Evolutionary conservation across 2,888 invertebrate genomes (phyloP).

Genomic region (Pammene fasciana): DNA sequence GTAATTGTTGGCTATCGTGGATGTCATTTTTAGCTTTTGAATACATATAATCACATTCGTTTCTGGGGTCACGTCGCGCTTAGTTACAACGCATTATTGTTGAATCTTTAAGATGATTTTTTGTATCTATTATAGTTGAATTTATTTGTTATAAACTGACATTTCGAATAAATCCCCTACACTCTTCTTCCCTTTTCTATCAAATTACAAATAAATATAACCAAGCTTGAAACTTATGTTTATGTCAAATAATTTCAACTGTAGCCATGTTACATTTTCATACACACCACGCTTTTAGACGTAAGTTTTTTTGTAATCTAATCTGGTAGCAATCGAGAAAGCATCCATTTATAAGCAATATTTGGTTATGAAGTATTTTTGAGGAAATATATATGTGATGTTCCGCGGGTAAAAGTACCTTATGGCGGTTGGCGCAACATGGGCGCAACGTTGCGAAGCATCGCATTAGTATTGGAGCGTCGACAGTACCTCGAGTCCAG

Average conservation of each 20-base stretch:
- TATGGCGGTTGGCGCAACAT: no score
- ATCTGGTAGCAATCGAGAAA: constrained; percentile 65
- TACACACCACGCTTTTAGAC: constrained; percentile 66
- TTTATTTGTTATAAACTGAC: not conserved
- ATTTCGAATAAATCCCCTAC: not conserved
- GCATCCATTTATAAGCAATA: constrained; percentile 69
- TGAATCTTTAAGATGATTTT: constrained; percentile 28
- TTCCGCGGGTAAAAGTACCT: no score
- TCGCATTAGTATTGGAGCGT: no score
- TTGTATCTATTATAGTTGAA: not conserved
- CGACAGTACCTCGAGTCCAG: no score
- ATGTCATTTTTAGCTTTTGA: constrained; percentile 54
- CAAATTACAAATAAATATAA: not conserved
- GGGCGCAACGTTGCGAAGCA: no score
- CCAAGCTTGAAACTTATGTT: not conserved
- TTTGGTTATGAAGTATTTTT: constrained; percentile 63
- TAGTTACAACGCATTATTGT: constrained; percentile 26
- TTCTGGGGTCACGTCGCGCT: constrained; percentile 35
- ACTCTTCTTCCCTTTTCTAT: not conserved
- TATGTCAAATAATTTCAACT: constrained; percentile 6
- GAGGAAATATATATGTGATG: constrained; percentile 43
- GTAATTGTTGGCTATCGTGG: constrained; percentile 68
- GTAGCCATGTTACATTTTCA: constrained; percentile 47
- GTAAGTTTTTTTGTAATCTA: constrained; percentile 64
- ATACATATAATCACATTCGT: constrained; percentile 34